Percentiles rank a stretch among this genome's conserved stretches.
Conservation (phyloP, 1,140 invertebrate genomes). For the Babylonia areolata region DNA sequence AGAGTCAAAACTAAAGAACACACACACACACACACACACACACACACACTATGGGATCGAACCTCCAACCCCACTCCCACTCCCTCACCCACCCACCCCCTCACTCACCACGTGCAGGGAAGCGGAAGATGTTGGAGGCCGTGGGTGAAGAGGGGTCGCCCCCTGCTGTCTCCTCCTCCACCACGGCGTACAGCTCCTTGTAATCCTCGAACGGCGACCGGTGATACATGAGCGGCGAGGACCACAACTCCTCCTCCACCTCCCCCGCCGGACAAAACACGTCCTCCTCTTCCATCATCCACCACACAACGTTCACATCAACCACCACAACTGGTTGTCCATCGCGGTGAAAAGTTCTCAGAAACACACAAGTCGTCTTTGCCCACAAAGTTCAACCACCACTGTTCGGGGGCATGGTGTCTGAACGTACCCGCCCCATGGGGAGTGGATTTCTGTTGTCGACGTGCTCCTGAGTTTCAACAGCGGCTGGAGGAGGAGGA, state of each 20-base stretch:
- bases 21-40: too few relatives aligned
- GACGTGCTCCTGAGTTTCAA: too few relatives aligned
- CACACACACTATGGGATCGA: too few relatives aligned
- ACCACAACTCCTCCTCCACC: conserved; percentile 62
- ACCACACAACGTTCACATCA: not conserved
- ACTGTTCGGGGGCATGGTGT: too few relatives aligned
- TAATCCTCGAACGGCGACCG: conserved; percentile 71
- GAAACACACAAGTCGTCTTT: too few relatives aligned
- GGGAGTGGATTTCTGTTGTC: too few relatives aligned
- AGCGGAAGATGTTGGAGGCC: conserved; percentile 7
- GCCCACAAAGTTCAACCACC: too few relatives aligned
- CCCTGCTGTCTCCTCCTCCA: conserved; percentile 45
- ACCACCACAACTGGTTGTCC: conserved; percentile 7
- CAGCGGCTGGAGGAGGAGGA: too few relatives aligned
- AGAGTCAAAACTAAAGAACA: too few relatives aligned
- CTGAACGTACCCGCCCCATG: too few relatives aligned
- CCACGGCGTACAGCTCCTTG: conserved; percentile 67
- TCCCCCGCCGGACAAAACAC: conserved; percentile 38
- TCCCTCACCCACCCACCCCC: not conserved
- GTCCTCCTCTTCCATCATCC: conserved; percentile 45
- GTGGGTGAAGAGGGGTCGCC: conserved; percentile 17
- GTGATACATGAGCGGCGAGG: conserved; percentile 70
- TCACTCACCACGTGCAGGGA: not conserved
- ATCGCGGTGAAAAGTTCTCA: too few relatives aligned
- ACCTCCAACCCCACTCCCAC: too few relatives aligned